Evolutionary conservation across 2,888 invertebrate species (phyloP).

Genomic region (Meandrusa payeni): DNA sequence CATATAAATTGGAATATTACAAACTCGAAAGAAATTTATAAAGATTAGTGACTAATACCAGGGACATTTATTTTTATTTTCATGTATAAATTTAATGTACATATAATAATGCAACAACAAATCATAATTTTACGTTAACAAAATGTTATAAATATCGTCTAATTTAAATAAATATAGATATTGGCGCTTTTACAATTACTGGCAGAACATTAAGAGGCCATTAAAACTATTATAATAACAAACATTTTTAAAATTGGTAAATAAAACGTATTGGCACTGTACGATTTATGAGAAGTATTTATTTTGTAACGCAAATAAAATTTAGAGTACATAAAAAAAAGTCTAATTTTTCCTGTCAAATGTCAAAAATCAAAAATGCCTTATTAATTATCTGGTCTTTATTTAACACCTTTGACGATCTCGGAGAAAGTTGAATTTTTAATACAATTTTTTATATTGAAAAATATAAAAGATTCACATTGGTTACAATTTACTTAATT

Average conservation of each 20-base stretch:
- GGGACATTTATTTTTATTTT: conserved; percentile 12
- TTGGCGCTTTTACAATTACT: conserved; percentile 30
- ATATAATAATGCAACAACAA: conserved; percentile 18
- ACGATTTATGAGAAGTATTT: conserved; percentile 22
- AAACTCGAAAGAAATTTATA: conserved; percentile 3
- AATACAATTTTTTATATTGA: conserved; percentile 14
- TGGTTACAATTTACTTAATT: conserved; percentile 47
- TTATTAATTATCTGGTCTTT: too few species aligned
- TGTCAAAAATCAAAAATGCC: too few species aligned
- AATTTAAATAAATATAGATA: conserved; percentile 27
- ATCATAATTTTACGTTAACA: conserved; percentile 20
- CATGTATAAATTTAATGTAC: conserved; percentile 11
- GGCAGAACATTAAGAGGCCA: conserved; percentile 33
- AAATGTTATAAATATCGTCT: conserved; percentile 19
- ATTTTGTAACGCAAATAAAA: conserved; percentile 3
- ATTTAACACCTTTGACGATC: conserved; percentile 8
- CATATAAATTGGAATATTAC: conserved; percentile 6
- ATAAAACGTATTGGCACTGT: conserved; percentile 28
- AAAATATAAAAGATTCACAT: conserved; percentile 32
- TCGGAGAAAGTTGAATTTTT: conserved; percentile 1
- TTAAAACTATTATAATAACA: conserved; percentile 25
- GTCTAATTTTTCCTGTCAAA: too few species aligned
- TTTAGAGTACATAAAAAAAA: too few species aligned
- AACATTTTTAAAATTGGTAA: conserved; percentile 27
- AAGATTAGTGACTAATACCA: neutral